Evolutionary conservation across 2,113 vertebrate genomes (phyloP).

Genomic region (Aix galericulata): DNA sequence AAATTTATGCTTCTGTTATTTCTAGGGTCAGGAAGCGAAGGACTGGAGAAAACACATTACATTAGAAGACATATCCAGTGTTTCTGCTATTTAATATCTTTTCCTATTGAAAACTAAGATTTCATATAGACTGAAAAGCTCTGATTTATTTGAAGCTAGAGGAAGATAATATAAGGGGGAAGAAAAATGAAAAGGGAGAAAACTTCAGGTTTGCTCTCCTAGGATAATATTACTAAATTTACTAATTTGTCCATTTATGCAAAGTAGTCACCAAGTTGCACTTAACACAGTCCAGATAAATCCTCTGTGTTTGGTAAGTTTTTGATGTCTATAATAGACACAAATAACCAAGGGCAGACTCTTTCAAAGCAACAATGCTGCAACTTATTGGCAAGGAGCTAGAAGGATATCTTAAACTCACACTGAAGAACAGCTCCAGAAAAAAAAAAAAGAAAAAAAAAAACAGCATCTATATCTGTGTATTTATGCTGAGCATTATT

Average conservation of each 20-base stretch:
- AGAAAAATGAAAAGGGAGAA: background rate
- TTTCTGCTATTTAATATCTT: background rate
- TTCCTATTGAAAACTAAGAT: background rate
- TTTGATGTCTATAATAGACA: background rate
- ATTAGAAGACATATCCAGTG: background rate
- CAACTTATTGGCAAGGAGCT: background rate
- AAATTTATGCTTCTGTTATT: background rate
- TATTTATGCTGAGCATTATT: background rate
- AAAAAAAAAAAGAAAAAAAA: background rate
- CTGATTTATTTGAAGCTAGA: background rate
- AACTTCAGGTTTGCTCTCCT: background rate
- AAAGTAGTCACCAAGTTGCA: background rate
- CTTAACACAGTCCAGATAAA: background rate
- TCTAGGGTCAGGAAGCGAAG: fast-evolving
- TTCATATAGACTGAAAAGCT: background rate
- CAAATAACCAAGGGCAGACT: background rate
- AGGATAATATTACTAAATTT: background rate
- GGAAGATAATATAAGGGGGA: background rate
- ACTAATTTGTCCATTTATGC: background rate
- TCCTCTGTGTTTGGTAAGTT: background rate
- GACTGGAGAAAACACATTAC: background rate
- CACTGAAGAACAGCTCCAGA: background rate
- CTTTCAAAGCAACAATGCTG: background rate
- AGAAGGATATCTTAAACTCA: background rate
- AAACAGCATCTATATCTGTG: background rate